Conservation (phyloP, 2,888 invertebrate genomes). For the Bimastos eiseni region DNA sequence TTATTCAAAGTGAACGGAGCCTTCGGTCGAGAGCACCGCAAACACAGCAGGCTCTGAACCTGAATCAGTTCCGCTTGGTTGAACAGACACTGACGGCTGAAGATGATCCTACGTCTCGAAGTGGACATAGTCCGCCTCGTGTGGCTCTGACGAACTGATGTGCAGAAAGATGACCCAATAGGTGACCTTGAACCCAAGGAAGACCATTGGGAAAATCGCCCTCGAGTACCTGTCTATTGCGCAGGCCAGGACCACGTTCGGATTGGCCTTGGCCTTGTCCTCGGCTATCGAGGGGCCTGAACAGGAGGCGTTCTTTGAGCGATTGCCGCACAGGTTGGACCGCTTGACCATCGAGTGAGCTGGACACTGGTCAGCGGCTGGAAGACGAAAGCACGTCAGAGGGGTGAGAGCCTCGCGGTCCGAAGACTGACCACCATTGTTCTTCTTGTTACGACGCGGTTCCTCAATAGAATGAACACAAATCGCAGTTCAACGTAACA, state of each 20-base stretch:
- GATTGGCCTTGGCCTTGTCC: background rate
- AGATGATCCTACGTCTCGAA: background rate
- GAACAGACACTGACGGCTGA: background rate
- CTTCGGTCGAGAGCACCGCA: background rate
- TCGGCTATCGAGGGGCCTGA: background rate
- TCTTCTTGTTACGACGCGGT: background rate
- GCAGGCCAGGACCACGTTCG: slow-evolving; percentile 21
- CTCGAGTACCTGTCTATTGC: slow-evolving; percentile 42
- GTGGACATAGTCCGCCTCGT: slow-evolving; percentile 26
- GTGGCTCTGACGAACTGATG: slow-evolving; percentile 29
- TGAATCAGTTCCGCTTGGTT: background rate
- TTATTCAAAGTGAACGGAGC: background rate
- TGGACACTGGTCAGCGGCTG: background rate
- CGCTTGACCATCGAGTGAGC: background rate
- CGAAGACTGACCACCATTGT: background rate
- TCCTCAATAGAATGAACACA: background rate
- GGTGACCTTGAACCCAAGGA: slow-evolving; percentile 41
- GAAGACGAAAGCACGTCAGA: slow-evolving; percentile 13
- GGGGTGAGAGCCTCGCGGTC: background rate
- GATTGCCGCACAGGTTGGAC: background rate
- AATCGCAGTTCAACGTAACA: background rate
- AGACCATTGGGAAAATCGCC: slow-evolving; percentile 41
- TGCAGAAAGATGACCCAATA: slow-evolving; percentile 44
- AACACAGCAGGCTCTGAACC: background rate
- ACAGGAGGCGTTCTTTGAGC: background rate